Evolutionary conservation across 2,797 vertebrate species (phyloP), one percentile per base, ranked within the genome.

Genomic region (Trachurus trachurus): DNA sequence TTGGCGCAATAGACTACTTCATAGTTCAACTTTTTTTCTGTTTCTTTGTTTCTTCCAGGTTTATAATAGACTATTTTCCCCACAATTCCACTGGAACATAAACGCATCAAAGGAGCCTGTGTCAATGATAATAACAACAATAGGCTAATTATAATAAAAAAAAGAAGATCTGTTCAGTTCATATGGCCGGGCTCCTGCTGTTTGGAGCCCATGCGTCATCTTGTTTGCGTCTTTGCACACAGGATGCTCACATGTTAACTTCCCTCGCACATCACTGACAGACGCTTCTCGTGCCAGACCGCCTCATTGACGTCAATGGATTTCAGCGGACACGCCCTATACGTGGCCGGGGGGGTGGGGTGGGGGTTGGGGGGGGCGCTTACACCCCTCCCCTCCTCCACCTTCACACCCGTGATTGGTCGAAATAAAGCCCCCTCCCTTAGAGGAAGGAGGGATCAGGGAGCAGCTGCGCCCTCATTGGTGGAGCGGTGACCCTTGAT

Each of bases 291-390:
- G 53, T 75, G 75, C 71, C 76, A 9, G 52, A 5, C 31, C 6
- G 31, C 31, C 62, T 63, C 88, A 88, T 83, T 95, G 92, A 94
- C 94, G 94, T 95, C 93, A 94, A 87, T 87, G 76, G 84, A 59
- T 89, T 69, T 75, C n/a, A 26, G 31, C 56, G 34, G 31, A 17
- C 60, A 61, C 71, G 9, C 71, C 52, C 74, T 83, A 34, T 34
- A 93, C 90, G 88, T 90, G 74, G 71, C 68, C 45, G 31, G 15
- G 63, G 17, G 86, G 31, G 31, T 26, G 26, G 26, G 26, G 26
- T 26, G 3, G 26, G 26, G 26, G 3, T n/a, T n/a, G 29, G 31
- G 31, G 31, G 88, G 47, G 87, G 76, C 8, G 13, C 58, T 2
- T 3, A 29, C 17, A 16, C 0, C 39, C 3, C 5, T 9, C 29